Conservation (phyloP, 2,888 invertebrate genomes). For the Nomada fucata region DNA sequence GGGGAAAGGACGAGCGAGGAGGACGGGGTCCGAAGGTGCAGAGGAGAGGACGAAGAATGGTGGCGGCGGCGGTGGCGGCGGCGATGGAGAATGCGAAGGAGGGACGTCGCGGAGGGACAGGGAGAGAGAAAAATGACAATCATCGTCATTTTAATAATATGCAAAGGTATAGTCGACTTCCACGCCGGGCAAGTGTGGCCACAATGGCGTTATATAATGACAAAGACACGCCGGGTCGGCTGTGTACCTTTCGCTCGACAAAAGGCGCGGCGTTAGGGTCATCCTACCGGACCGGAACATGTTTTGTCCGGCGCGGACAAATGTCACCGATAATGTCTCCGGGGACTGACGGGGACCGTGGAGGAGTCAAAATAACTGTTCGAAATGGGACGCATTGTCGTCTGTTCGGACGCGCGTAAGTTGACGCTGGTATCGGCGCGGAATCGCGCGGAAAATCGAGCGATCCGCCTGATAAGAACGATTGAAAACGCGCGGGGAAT, state of each 20-base stretch:
- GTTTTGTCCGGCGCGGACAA: constrained; percentile 82
- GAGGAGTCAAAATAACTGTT: constrained; percentile 76
- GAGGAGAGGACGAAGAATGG: neutral
- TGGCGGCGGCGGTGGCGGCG: neutral
- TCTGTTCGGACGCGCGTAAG: neutral
- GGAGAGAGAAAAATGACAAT: constrained; percentile 82
- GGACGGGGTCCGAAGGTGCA: neutral
- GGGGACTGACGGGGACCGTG: constrained; percentile 63
- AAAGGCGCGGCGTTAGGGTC: constrained; percentile 84
- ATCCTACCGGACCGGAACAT: constrained; percentile 84
- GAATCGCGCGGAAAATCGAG: neutral
- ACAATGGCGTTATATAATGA: constrained; percentile 85
- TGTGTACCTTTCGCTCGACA: constrained; percentile 83
- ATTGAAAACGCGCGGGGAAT: neutral
- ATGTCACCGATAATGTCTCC: constrained; percentile 80
- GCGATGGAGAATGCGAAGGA: neutral
- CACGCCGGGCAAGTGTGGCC: constrained; percentile 83
- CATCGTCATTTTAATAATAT: constrained; percentile 82
- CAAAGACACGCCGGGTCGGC: constrained; percentile 82
- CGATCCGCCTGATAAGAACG: neutral
- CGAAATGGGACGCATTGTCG: constrained; percentile 54
- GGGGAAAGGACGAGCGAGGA: constrained; percentile 1
- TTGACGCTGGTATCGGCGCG: too few relatives aligned
- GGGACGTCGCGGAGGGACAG: constrained; percentile 27
- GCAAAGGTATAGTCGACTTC: constrained; percentile 73